A percentile compares a stretch with the other conserved stretches of the same genome.
phyloP scores from a whole-genome alignment of 2,113 vertebrate genomes.

The Oenanthe oenanthe region DNA sequence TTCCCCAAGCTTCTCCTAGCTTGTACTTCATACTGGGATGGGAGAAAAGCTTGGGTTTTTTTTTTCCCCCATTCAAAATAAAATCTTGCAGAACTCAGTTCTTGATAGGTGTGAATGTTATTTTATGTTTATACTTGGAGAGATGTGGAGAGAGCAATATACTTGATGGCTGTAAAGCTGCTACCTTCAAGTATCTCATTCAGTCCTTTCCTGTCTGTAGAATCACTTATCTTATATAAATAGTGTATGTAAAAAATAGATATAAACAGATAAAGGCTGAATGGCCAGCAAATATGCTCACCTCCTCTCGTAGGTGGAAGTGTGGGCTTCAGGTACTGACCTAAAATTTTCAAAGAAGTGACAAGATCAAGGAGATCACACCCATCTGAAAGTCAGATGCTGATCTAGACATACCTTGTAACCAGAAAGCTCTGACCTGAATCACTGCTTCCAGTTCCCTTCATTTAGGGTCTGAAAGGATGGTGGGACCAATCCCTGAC shows the following conservation, averaged over 20 bases:
- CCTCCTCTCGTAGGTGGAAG: accelerated
- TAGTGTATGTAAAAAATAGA: not conserved
- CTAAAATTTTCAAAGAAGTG: not conserved
- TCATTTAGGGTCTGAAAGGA: not conserved
- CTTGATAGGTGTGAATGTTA: not conserved
- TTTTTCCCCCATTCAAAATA: not conserved
- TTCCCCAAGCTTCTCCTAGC: not conserved
- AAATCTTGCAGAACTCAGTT: not conserved
- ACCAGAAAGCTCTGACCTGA: not conserved
- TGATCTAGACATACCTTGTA: not conserved
- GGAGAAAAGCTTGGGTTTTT: not conserved
- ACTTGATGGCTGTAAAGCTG: not conserved
- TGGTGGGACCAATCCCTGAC: not conserved
- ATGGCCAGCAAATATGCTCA: not conserved
- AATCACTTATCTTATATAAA: not conserved
- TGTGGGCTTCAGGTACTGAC: not conserved
- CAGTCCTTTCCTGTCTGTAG: not conserved
- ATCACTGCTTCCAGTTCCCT: not conserved
- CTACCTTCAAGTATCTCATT: not conserved
- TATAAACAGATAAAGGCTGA: not conserved
- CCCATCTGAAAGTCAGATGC: not conserved
- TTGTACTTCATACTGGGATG: not conserved
- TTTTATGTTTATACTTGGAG: not conserved
- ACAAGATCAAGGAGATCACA: not conserved
- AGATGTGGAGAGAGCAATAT: not conserved